These are phyloP conservation scores for Mamestra brassicae DNA, from an alignment of 2,888 invertebrate species.

Conservation along the genomic window DNA sequence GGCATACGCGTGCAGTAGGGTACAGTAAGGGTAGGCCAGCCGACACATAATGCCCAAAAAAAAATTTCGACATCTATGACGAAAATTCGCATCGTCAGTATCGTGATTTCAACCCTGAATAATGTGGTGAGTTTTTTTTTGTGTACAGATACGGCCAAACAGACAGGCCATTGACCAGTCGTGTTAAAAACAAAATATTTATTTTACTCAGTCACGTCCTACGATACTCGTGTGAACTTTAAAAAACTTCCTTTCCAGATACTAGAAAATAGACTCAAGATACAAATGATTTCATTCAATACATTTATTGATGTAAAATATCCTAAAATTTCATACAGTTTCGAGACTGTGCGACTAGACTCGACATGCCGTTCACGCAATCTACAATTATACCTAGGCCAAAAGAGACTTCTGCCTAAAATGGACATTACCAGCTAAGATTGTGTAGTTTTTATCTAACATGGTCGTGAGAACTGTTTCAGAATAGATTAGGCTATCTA, in stretches of 20 bases:
- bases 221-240: constrained; percentile 17
- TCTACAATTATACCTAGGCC: constrained; percentile 68
- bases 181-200: constrained; percentile 13
- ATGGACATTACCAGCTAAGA: constrained; percentile 72
- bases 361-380: constrained; percentile 33
- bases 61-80: too few species aligned
- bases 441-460: constrained; percentile 59
- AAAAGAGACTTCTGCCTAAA: constrained; percentile 76
- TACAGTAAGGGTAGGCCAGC: too few species aligned
- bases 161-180: not conserved
- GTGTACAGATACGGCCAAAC: not conserved
- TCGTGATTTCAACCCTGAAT: too few species aligned
- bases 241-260: not conserved
- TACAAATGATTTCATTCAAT: constrained; percentile 10
- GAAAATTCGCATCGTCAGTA: too few species aligned
- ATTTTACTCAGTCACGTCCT: constrained; percentile 19
- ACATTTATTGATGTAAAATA: constrained; percentile 15
- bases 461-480: constrained; percentile 73
- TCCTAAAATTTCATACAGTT: constrained; percentile 41
- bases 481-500: constrained; percentile 36
- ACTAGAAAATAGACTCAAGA: constrained; percentile 34
- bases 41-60: too few species aligned
- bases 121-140: too few species aligned
- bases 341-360: constrained; percentile 46
- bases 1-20: too few species aligned